Conservation (phyloP, 2,113 vertebrate genomes). For the Orthonyx spaldingii region DNA sequence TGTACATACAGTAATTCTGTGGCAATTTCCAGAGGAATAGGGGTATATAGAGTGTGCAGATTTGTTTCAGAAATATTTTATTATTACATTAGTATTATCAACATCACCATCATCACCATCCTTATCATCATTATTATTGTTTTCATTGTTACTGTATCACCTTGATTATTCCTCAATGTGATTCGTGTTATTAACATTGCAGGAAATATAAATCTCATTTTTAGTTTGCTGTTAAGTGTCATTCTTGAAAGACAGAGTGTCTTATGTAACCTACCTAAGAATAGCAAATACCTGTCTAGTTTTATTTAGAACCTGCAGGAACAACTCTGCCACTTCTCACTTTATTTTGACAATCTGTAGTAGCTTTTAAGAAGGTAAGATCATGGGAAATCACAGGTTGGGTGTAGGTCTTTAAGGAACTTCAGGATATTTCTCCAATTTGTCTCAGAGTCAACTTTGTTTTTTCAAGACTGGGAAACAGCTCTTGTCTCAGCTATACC, state of each 20-base stretch:
- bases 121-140: neutral
- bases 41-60: neutral
- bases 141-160: neutral
- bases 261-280: neutral
- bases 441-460: neutral
- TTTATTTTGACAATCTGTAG: neutral
- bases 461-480: neutral
- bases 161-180: neutral
- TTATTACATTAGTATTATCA: neutral
- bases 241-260: neutral
- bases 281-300: neutral
- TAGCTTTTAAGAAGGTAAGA: neutral
- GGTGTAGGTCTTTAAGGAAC: neutral
- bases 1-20: neutral
- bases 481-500: neutral
- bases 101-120: neutral
- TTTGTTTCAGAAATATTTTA: neutral
- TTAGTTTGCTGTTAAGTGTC: neutral
- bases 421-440: neutral
- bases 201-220: neutral
- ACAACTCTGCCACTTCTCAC: neutral
- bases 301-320: neutral
- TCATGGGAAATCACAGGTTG: neutral
- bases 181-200: neutral
- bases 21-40: neutral